A percentile compares a stretch with the other conserved stretches of the same genome.
Conservation (phyloP, 2,888 invertebrate species). For the Thera britannica region DNA sequence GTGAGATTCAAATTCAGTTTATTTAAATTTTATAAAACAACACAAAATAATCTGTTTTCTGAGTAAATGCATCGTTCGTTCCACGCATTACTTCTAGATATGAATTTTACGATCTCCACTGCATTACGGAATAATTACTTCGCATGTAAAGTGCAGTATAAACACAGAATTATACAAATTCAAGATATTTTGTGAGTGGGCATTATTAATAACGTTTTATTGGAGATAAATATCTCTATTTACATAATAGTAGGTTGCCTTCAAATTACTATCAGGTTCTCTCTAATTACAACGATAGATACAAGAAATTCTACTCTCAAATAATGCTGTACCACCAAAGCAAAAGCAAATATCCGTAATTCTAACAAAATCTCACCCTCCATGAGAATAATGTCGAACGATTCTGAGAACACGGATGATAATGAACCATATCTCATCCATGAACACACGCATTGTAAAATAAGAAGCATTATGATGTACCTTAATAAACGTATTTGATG, state of each 20-base stretch:
- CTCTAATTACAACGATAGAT: neutral
- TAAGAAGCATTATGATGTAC: constrained; percentile 72
- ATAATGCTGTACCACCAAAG: no score
- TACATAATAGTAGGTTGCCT: constrained; percentile 8
- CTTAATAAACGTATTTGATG: constrained; percentile 65
- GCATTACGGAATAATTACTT: constrained; percentile 48
- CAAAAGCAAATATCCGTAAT: no score
- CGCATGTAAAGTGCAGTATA: constrained; percentile 39
- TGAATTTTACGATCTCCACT: constrained; percentile 55
- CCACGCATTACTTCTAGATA: constrained; percentile 52
- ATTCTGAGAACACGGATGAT: neutral
- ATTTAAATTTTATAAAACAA: no score
- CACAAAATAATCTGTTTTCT: constrained; percentile 6
- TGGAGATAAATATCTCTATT: constrained; percentile 25
- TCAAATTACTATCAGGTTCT: no score
- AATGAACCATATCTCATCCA: neutral
- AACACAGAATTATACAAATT: constrained; percentile 32
- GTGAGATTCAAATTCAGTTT: no score
- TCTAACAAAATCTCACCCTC: no score
- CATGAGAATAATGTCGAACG: neutral
- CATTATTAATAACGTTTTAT: constrained; percentile 29
- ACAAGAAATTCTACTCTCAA: no score
- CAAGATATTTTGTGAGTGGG: constrained; percentile 26
- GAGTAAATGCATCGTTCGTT: neutral
- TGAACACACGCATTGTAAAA: constrained; percentile 51